These are phyloP conservation scores for Aramus guarauna DNA, from an alignment of 2,113 vertebrate genomes.

Conservation along the genomic window DNA sequence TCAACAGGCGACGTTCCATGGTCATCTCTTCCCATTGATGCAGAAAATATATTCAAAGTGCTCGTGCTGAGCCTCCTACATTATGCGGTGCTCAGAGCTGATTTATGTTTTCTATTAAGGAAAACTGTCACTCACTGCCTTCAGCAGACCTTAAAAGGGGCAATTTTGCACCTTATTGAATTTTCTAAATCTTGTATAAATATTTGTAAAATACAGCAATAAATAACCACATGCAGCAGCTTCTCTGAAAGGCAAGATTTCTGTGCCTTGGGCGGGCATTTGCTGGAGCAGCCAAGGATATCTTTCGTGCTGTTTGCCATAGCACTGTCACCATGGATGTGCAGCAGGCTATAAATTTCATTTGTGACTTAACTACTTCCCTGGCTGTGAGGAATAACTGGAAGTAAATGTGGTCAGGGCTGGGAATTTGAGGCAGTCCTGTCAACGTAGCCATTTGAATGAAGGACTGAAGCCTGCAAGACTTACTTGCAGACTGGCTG, in stretches of 20 bases:
- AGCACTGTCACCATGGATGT: not conserved
- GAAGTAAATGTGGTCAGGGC: not conserved
- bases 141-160: conserved; percentile 17
- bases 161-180: conserved; percentile 49
- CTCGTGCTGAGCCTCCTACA: not conserved
- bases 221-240: conserved; percentile 24
- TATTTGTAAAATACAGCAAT: conserved; percentile 57
- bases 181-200: conserved; percentile 64
- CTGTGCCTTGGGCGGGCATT: conserved; percentile 9
- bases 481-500: not conserved
- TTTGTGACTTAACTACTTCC: conserved; percentile 42
- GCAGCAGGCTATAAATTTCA: conserved; percentile 6
- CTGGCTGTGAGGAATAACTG: conserved; percentile 14
- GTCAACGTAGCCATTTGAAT: not conserved
- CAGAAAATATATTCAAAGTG: conserved; percentile 26
- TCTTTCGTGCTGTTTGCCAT: conserved; percentile 32
- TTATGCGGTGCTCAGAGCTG: not conserved
- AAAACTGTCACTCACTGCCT: conserved; percentile 47
- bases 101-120: conserved; percentile 52
- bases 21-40: not conserved
- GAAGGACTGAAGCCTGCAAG: not conserved
- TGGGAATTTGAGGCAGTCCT: not conserved
- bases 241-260: conserved; percentile 22
- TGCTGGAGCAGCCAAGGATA: not conserved
- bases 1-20: not conserved